These are phyloP conservation scores for Styela plicata DNA, from an alignment of 23 tunicate genomes.

Conservation along the genomic window DNA sequence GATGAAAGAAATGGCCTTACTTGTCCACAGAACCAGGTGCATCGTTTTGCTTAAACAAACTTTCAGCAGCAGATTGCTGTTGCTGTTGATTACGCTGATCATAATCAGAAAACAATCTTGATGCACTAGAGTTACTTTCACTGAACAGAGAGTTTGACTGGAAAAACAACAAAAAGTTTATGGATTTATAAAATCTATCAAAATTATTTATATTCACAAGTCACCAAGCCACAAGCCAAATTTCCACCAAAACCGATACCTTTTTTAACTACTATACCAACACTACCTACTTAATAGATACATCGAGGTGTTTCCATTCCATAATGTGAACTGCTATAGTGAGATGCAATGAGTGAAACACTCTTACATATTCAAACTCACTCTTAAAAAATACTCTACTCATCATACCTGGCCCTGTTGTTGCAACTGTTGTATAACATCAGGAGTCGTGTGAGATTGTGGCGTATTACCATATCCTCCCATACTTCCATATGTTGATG, in stretches of 20 bases:
- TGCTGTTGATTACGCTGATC: conserved; percentile 32
- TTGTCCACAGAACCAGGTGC: background rate
- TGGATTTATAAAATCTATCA: too few species aligned
- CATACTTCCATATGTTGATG: conserved; percentile 17
- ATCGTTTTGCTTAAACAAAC: background rate
- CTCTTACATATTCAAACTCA: too few species aligned
- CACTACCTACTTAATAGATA: too few species aligned
- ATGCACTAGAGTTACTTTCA: conserved; percentile 48
- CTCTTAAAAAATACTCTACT: conserved; percentile 6
- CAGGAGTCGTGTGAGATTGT: conserved; percentile 39
- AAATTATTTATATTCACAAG: too few species aligned
- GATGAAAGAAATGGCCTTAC: background rate
- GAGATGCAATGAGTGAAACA: background rate
- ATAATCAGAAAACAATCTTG: conserved; percentile 55
- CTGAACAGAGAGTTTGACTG: conserved; percentile 85
- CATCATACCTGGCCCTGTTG: conserved; percentile 91
- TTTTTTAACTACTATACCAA: too few species aligned
- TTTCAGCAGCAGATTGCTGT: background rate
- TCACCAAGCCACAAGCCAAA: too few species aligned
- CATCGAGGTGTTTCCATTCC: too few species aligned
- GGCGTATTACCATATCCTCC: conserved; percentile 24
- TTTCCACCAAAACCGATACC: too few species aligned
- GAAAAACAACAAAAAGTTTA: too few species aligned
- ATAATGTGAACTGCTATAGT: too few species aligned
- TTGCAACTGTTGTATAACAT: conserved; percentile 74